phyloP scores from a whole-genome alignment of 2,797 vertebrate species.

The Iguana delicatissima region DNA sequence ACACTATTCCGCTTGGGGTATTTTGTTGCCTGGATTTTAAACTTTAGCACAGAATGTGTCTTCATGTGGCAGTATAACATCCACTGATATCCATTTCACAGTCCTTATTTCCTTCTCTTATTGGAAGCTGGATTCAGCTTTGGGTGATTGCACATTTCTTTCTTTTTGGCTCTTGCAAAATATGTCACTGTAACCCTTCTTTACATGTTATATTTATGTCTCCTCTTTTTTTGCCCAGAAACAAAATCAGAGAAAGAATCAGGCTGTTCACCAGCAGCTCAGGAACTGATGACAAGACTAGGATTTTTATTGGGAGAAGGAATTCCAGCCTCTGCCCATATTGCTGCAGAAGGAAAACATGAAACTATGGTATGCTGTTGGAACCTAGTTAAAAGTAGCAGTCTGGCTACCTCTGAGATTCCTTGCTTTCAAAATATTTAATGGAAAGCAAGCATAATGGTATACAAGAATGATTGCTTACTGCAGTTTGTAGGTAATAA shows the following conservation, averaged over 20 bases:
- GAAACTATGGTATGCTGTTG: constrained; percentile 92
- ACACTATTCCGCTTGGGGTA: neutral
- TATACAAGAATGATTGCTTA: constrained; percentile 19
- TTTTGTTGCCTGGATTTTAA: neutral
- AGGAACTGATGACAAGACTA: constrained; percentile 98
- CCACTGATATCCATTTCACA: neutral
- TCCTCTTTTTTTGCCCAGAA: constrained; percentile 79
- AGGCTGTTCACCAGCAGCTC: constrained; percentile 95
- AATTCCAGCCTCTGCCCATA: constrained; percentile 91
- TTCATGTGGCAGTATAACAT: neutral
- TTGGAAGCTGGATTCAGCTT: neutral
- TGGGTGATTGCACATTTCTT: too few species aligned
- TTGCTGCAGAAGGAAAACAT: constrained; percentile 94
- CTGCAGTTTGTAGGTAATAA: neutral
- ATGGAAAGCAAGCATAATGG: constrained; percentile 16
- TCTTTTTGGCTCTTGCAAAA: neutral
- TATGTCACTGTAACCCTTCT: constrained; percentile 23
- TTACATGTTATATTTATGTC: constrained; percentile 28
- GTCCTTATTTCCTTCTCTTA: neutral
- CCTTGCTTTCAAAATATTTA: neutral
- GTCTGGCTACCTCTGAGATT: constrained; percentile 41
- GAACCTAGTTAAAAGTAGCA: constrained; percentile 33
- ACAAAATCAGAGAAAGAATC: constrained; percentile 87
- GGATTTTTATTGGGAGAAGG: constrained; percentile 99
- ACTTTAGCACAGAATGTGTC: neutral